Base-by-base conservation (phyloP, 1,140 invertebrate species). In the Diorhabda carinulata region DNA sequence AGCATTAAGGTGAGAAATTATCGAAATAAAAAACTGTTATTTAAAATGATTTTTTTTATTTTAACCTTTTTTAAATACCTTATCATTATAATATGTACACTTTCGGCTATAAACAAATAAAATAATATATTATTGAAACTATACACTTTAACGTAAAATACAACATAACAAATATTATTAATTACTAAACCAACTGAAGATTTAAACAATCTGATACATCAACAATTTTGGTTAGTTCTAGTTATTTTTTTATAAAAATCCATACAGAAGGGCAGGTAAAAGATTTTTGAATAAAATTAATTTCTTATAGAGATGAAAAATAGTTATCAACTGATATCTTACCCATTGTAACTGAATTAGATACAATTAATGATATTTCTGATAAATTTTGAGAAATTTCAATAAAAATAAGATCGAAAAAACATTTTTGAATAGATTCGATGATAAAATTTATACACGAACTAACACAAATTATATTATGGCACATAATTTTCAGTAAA, bases 91-190 rank as follows among this genome's bases (percentile, higher is more conserved):
- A 62, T 62, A 43, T 43, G 10, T 62, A 43, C 42, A 41, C 25
- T 25, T 43, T 62, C n/a, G 8, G n/a, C 9, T 62, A 62, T 62
- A 62, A 62, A 62, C 61, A 62, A 44, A 62, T 9, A n/a, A 62
- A 62, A 62, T 62, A 62, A 62, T 62, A 62, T 62, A 62, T 62
- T 62, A 62, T 9, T 62, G 61, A 62, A 62, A 62, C 61, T 62
- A 62, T 62, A 62, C 61, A 62, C 10, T 62, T 43, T 62, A 62
- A 62, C 41, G 44, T 62, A 62, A 62, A 43, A 62, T 59, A 62
- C 61, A 43, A 10, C 61, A 43, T 62, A 62, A 62, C 61, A 62
- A 62, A 62, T 44, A 62, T 43, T 8, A 43, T 43, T 62, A 41
- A 62, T 43, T 62, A 62, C 61, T 10, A 43, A 59, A 59, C 47